Conservation (phyloP, 1,140 invertebrate genomes). For the Phocides pigmalion region DNA sequence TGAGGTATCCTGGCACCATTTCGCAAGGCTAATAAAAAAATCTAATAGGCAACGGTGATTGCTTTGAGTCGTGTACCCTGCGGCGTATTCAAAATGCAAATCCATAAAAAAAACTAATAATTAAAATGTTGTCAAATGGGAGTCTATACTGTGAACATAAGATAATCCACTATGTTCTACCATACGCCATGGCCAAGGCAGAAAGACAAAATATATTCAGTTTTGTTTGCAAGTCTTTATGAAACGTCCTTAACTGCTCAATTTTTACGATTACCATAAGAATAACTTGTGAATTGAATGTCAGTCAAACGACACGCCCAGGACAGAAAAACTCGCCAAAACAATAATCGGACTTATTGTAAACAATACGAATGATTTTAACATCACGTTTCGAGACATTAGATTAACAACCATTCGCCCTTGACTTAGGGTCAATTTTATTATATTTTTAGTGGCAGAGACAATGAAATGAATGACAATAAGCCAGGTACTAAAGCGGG, state of each 20-base stretch:
- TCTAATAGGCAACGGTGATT: no score
- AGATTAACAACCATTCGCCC: conserved; percentile 1
- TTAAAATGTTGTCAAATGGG: no score
- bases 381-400: neutral
- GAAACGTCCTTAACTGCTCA: neutral
- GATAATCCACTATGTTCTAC: no score
- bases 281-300: conserved; percentile 21
- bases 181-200: no score
- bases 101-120: no score
- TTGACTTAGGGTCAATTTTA: neutral
- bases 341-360: conserved; percentile 18
- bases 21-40: no score
- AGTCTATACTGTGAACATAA: no score
- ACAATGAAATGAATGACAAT: conserved; percentile 27
- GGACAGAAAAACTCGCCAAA: conserved; percentile 12
- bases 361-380: conserved; percentile 19
- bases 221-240: no score
- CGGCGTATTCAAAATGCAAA: no score
- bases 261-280: conserved; percentile 12
- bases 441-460: neutral
- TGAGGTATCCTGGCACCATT: no score
- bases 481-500: conserved; percentile 28
- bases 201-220: no score
- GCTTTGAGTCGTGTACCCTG: no score
- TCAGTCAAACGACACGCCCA: conserved; percentile 15